Conservation (phyloP, 2,113 vertebrate genomes). For the Pheucticus melanocephalus region DNA sequence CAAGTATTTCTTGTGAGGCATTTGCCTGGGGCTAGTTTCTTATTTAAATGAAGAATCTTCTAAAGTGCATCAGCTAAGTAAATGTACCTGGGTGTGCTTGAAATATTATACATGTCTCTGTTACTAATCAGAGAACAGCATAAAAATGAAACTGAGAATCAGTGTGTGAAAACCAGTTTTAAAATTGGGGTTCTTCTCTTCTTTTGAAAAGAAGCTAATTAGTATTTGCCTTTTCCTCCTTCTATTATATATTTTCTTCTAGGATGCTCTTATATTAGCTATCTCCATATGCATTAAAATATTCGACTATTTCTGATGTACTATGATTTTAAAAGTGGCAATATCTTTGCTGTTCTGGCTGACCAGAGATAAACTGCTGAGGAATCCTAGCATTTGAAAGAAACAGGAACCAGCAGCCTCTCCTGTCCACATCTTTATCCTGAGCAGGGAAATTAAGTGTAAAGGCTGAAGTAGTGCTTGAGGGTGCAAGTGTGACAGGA, state of each 20-base stretch:
- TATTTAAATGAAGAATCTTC: background rate
- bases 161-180: background rate
- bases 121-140: background rate
- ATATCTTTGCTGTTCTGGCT: background rate
- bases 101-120: background rate
- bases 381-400: background rate
- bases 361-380: background rate
- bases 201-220: background rate
- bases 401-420: background rate
- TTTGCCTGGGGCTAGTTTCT: background rate
- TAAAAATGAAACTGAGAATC: background rate
- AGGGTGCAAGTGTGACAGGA: background rate
- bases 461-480: background rate
- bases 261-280: background rate
- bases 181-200: background rate
- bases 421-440: background rate
- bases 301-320: background rate
- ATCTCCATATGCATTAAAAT: accelerated
- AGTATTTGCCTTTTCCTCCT: background rate
- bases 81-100: background rate
- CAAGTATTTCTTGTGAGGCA: background rate
- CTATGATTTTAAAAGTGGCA: background rate
- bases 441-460: background rate
- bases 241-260: background rate
- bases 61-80: background rate